phyloP scores from a whole-genome alignment of 2,113 vertebrate species.

The Chaetops frenatus region DNA sequence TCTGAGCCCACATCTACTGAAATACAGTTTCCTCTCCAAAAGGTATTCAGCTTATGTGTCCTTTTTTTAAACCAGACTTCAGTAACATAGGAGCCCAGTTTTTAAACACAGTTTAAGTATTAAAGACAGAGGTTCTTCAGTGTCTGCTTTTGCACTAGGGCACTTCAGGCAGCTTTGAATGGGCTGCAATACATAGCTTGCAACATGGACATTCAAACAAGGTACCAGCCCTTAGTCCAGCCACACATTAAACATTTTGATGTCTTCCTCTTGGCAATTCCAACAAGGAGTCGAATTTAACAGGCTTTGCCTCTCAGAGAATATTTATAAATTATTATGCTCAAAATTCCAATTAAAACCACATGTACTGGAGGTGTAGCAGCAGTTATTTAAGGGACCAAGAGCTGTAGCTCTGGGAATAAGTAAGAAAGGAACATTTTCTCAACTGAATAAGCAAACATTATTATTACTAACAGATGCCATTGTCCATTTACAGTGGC shows the following conservation, averaged over 20 bases:
- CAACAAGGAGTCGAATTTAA: not conserved
- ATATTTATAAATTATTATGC: not conserved
- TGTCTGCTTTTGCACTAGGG: not conserved
- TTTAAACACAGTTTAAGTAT: not conserved
- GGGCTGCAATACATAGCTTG: not conserved
- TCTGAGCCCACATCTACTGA: not conserved
- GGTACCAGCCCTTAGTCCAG: not conserved
- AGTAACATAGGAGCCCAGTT: not conserved
- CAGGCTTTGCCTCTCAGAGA: not conserved
- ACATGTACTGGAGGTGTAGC: not conserved
- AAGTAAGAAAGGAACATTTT: slow-evolving; percentile 29
- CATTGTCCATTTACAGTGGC: slow-evolving; percentile 29
- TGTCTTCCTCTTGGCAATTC: not conserved
- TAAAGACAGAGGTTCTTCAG: not conserved
- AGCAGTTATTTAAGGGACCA: not conserved
- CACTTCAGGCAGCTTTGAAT: not conserved
- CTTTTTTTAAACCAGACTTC: not conserved
- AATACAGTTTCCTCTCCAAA: not conserved
- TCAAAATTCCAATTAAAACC: slow-evolving; percentile 22
- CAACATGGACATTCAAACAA: not conserved
- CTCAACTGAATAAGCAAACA: slow-evolving; percentile 39
- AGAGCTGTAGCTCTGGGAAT: not conserved
- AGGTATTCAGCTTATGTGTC: not conserved
- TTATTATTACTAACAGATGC: slow-evolving; percentile 34
- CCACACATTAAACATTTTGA: not conserved